Evolutionary conservation across 2,797 vertebrate species (phyloP), one percentile per base, ranked within the genome.

Genomic region (Ctenopoma kingsleyae): DNA sequence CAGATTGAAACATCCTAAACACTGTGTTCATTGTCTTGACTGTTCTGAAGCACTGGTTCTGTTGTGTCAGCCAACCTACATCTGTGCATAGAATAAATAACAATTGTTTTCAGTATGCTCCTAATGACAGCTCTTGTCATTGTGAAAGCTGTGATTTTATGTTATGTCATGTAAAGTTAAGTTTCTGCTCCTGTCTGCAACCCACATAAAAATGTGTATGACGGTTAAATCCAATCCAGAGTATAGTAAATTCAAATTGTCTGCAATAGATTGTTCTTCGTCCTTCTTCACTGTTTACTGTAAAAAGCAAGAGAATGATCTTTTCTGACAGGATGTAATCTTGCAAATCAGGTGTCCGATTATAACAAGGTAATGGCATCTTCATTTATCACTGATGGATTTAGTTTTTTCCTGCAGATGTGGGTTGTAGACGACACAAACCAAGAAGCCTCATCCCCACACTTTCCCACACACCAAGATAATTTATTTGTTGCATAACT

Each of bases 401-500:
- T 23, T 23, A 8, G 3, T 44, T 17, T 56, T 4, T 20, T 17
- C 12, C 35, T 36, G 49, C 30, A 30, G 38, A 30, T 16, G 53
- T 40, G 47, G 19, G 43, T 41, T 59, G 13, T 10, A 69, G 52
- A 66, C 11, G 6, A 53, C 51, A 32, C 47, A 38, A 50, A 40
- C 22, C 48, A 10, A 17, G 12, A 35, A 22, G 19, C 40, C 11
- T 32, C 43, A 47, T 9, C 13, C 9, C n/a, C 15, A 2, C 20
- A 40, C 7, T 23, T 52, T 44, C 47, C 57, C 20, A 9, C 23
- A 27, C 38, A 11, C 30, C 46, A 16, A 51, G 30, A 59, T 51
- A 10, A 72, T 78, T 60, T 55, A 57, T 69, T 52, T 2, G 38
- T 80, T 74, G 51, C 67, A 23, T 55, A 56, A 54, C 51, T 30